A percentile compares a stretch with the other conserved stretches of the same genome.
phyloP scores from a whole-genome alignment of 2,113 vertebrate genomes.

The Proterorhinus semilunaris region DNA sequence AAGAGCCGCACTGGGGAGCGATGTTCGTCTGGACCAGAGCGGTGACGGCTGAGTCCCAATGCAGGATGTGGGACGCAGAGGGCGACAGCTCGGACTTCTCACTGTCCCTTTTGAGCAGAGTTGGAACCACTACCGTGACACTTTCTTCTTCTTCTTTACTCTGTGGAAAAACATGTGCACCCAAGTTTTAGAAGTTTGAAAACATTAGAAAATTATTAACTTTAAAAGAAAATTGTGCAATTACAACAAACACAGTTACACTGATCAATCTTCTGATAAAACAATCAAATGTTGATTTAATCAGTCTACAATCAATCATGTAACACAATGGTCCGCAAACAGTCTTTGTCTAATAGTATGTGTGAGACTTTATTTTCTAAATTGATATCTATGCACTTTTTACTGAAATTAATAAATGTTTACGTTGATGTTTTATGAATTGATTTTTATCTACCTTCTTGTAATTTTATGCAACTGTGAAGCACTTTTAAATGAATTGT shows the following conservation, averaged over 20 bases:
- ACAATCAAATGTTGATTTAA: neutral
- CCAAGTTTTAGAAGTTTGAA: conserved; percentile 7
- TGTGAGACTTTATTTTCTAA: no score
- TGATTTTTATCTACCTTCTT: no score
- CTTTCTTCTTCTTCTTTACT: conserved; percentile 32
- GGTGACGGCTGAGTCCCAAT: conserved; percentile 68
- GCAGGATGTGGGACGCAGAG: conserved; percentile 43
- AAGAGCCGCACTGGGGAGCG: conserved; percentile 56
- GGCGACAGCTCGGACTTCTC: conserved; percentile 10
- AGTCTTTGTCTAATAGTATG: neutral
- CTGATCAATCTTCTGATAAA: neutral
- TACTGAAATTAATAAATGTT: no score
- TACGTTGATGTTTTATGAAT: no score
- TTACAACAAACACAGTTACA: neutral
- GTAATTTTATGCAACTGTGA: no score
- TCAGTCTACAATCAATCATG: neutral
- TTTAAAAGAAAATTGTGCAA: neutral
- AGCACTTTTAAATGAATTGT: no score
- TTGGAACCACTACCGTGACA: conserved; percentile 45
- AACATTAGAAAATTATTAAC: neutral
- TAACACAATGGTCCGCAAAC: neutral
- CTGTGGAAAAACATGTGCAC: conserved; percentile 30
- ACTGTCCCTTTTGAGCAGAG: conserved; percentile 51
- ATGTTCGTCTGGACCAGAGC: conserved; percentile 52
- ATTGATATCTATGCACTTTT: no score